Evolutionary conservation across 2,888 invertebrate species (phyloP).

Genomic region (Eilema griseolum): DNA sequence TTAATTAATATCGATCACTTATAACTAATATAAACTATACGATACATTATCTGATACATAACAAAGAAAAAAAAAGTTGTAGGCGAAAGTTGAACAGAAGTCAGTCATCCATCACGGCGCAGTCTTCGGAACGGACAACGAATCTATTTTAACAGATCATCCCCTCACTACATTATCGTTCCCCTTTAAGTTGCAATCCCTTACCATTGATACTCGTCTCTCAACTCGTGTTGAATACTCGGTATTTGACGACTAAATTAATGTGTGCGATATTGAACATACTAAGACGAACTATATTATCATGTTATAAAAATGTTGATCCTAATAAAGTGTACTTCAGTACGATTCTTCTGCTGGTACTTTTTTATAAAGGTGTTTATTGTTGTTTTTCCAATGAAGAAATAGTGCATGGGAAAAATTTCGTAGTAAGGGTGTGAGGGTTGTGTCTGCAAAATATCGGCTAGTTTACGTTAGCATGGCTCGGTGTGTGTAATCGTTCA

Average conservation of each 20-base stretch:
- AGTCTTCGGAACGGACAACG: conserved; percentile 78
- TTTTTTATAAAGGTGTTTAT: not conserved
- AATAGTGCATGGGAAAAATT: conserved; percentile 13
- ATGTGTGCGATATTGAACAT: conserved; percentile 42
- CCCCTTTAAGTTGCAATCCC: conserved; percentile 69
- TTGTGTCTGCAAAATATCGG: conserved; percentile 71
- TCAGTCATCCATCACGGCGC: conserved; percentile 80
- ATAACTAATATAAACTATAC: conserved; percentile 68
- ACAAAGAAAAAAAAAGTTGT: conserved; percentile 60
- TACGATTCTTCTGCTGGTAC: not conserved
- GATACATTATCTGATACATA: conserved; percentile 55
- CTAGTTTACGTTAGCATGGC: conserved; percentile 74
- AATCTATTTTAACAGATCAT: conserved; percentile 84
- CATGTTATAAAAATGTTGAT: conserved; percentile 5
- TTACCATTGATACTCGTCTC: conserved; percentile 62
- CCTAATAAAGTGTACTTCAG: conserved; percentile 7
- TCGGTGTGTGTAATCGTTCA: conserved; percentile 75
- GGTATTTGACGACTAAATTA: conserved; percentile 41
- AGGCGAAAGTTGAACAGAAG: conserved; percentile 70
- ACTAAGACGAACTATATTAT: conserved; percentile 11
- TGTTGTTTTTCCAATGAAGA: not conserved
- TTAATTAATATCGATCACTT: conserved; percentile 60
- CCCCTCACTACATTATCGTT: conserved; percentile 78
- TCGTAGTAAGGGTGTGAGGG: conserved; percentile 47
- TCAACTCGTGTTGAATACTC: conserved; percentile 41